These are phyloP conservation scores for Lytechinus pictus DNA, from an alignment of 35 echinoderm and acorn worm genomes.

Conservation along the genomic window DNA sequence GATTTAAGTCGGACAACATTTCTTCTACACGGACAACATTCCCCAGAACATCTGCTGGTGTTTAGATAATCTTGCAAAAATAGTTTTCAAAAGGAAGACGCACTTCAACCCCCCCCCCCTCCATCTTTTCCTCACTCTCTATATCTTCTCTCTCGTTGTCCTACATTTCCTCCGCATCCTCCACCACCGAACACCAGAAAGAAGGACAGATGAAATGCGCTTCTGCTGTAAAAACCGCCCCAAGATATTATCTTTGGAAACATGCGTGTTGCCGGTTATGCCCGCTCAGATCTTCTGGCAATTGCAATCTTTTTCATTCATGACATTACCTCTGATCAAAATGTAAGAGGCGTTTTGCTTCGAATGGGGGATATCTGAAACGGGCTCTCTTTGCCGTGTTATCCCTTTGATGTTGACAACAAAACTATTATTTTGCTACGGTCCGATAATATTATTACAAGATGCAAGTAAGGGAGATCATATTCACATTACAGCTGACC, in stretches of 20 bases:
- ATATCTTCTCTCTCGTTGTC: background rate
- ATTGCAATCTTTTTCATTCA: background rate
- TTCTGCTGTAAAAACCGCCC: background rate
- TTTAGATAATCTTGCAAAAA: slow-evolving; percentile 20
- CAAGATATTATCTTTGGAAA: slow-evolving; percentile 13
- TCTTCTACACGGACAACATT: background rate
- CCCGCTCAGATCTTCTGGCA: slow-evolving; percentile 1
- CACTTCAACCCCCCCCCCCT: background rate
- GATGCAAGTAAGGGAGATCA: background rate
- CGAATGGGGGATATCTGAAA: background rate
- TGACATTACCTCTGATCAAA: background rate
- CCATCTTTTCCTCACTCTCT: background rate
- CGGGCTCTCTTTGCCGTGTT: background rate
- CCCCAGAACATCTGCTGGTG: background rate
- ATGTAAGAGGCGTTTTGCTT: background rate
- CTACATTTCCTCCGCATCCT: background rate
- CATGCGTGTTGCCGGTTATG: slow-evolving; percentile 16
- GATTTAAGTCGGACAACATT: background rate
- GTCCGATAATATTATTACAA: background rate
- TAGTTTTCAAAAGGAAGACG: slow-evolving; percentile 18
- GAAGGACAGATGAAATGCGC: background rate
- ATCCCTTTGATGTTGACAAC: background rate
- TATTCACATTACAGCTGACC: background rate
- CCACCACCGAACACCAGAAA: background rate
- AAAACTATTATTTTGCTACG: background rate